These are phyloP conservation scores for Eledone cirrhosa DNA, from an alignment of 2,888 invertebrate genomes.

Conservation along the genomic window DNA sequence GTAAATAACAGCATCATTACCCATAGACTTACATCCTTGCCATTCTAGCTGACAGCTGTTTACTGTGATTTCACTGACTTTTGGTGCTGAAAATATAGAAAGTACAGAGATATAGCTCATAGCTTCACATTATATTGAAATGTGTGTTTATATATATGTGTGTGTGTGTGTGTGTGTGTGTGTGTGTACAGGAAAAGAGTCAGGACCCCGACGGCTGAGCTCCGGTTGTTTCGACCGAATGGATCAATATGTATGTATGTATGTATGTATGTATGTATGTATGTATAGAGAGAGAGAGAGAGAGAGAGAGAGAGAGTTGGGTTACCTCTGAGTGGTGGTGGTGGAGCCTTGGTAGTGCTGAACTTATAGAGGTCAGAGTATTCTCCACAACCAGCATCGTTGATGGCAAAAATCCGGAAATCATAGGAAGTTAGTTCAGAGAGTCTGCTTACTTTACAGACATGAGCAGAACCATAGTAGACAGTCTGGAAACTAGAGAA, in stretches of 20 bases:
- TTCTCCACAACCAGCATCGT: slow-evolving; percentile 85
- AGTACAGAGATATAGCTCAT: no score
- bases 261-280: no score
- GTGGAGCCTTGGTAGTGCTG: slow-evolving; percentile 81
- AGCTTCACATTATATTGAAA: no score
- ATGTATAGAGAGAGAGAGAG: not conserved
- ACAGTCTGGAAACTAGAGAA: slow-evolving; percentile 65
- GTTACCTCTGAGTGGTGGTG: slow-evolving; percentile 78
- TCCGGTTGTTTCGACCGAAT: no score
- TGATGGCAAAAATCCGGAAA: slow-evolving; percentile 86
- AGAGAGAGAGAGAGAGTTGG: not conserved
- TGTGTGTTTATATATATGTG: no score
- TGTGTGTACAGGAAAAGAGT: no score
- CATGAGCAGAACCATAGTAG: slow-evolving; percentile 81
- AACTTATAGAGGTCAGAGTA: slow-evolving; percentile 79
- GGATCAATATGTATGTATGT: no score
- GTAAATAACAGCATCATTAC: slow-evolving; percentile 77
- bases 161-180: no score
- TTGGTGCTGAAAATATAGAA: slow-evolving; percentile 70
- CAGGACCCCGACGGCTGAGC: no score
- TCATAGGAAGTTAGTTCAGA: slow-evolving; percentile 83
- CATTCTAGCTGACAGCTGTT: slow-evolving; percentile 75
- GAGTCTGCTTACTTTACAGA: slow-evolving; percentile 84
- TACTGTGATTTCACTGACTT: slow-evolving; percentile 71
- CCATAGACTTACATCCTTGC: slow-evolving; percentile 72